Percentiles rank a stretch among this genome's conserved stretches.
These are phyloP conservation scores for Scalopus aquaticus DNA, from an alignment of 2,113 vertebrate species.

Conservation along the genomic window DNA sequence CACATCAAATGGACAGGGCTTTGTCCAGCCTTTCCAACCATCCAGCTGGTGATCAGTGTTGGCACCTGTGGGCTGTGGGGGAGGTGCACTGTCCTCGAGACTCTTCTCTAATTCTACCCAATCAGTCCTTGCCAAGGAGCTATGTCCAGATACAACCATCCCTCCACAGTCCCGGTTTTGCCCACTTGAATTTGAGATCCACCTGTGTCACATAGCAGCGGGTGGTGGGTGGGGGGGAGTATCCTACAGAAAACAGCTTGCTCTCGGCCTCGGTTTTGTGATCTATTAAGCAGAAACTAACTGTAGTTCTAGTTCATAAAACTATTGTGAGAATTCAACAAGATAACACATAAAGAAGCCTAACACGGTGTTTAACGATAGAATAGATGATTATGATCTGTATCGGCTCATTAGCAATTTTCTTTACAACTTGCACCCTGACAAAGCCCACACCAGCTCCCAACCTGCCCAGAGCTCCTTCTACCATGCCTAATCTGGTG, in stretches of 20 bases:
- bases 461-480: neutral
- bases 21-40: neutral
- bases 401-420: neutral
- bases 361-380: neutral
- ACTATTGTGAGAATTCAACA: neutral
- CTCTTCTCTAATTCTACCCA: neutral
- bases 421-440: neutral
- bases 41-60: neutral
- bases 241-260: neutral
- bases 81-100: neutral
- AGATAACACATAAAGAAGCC: neutral
- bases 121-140: neutral
- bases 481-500: accelerated
- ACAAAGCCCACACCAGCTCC: neutral
- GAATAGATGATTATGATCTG: neutral
- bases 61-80: neutral
- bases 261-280: neutral
- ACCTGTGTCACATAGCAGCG: too few relatives aligned
- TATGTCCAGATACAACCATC: neutral
- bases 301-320: neutral
- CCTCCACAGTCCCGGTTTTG: neutral
- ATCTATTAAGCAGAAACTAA: neutral
- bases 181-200: neutral
- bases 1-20: neutral
- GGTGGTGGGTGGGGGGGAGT: too few relatives aligned